Conservation (phyloP, 2,888 invertebrate genomes). For the Liposcelis brunnea region DNA sequence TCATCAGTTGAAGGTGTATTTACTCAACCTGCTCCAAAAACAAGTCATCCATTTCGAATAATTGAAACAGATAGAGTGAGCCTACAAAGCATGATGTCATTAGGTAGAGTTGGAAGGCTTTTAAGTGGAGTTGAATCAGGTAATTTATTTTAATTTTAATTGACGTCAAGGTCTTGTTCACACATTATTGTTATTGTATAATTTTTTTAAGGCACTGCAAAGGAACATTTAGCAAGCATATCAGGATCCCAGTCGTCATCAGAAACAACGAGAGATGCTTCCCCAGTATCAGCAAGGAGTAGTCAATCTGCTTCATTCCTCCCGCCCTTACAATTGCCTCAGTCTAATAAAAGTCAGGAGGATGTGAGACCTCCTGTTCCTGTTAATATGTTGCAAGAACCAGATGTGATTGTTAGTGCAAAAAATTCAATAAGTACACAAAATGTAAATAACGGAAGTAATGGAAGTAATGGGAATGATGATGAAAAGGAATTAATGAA, state of each 20-base stretch:
- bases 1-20: constrained; percentile 62
- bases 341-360: constrained; percentile 11
- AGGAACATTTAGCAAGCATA: not conserved
- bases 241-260: not conserved
- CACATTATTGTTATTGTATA: no score
- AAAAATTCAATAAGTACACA: constrained; percentile 32
- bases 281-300: not conserved
- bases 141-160: no score
- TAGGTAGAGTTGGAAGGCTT: constrained; percentile 66
- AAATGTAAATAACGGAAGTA: constrained; percentile 22
- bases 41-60: constrained; percentile 62
- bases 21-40: constrained; percentile 38
- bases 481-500: constrained; percentile 20
- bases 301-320: not conserved
- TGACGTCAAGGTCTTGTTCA: no score
- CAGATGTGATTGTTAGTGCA: constrained; percentile 85
- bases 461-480: no score
- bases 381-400: constrained; percentile 38
- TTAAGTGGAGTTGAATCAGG: constrained; percentile 36
- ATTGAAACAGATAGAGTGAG: constrained; percentile 79
- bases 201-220: no score
- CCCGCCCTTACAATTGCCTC: not conserved
- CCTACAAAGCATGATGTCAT: constrained; percentile 73
- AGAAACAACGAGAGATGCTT: not conserved
- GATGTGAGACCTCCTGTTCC: constrained; percentile 16